These are phyloP conservation scores for Siniperca undulata DNA, from an alignment of 2,797 vertebrate species.

Conservation along the genomic window DNA sequence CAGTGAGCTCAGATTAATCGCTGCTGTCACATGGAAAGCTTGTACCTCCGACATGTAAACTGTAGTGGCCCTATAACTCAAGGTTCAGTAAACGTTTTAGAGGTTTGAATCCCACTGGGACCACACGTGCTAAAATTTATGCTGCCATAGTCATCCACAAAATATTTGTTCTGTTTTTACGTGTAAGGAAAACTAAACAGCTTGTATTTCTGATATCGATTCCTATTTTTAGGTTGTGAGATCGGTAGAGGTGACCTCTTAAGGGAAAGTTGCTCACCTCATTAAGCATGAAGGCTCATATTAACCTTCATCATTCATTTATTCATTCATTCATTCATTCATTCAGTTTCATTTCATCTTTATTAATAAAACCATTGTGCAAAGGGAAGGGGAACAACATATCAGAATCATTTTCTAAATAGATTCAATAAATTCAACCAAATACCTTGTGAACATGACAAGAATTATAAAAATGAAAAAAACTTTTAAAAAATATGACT, in stretches of 20 bases:
- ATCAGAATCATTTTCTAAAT: not conserved
- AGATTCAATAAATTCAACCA: not conserved
- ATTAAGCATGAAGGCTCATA: not conserved
- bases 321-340: not conserved
- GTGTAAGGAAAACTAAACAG: not conserved
- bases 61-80: not conserved
- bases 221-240: not conserved
- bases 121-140: not conserved
- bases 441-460: not conserved
- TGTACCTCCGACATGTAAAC: not conserved
- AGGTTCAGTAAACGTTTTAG: not conserved
- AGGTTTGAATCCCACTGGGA: not conserved
- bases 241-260: not conserved
- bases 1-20: slow-evolving; percentile 58
- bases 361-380: not conserved
- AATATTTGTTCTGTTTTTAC: not conserved
- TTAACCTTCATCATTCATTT: not conserved
- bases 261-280: too few species aligned
- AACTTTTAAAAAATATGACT: not conserved
- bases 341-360: not conserved
- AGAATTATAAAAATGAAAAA: not conserved
- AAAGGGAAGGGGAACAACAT: not conserved
- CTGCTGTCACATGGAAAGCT: slow-evolving; percentile 29
- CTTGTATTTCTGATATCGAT: not conserved
- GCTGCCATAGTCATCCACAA: not conserved